These are phyloP conservation scores for Lytechinus pictus DNA, from an alignment of 35 echinoderm and acorn worm genomes.

Conservation along the genomic window DNA sequence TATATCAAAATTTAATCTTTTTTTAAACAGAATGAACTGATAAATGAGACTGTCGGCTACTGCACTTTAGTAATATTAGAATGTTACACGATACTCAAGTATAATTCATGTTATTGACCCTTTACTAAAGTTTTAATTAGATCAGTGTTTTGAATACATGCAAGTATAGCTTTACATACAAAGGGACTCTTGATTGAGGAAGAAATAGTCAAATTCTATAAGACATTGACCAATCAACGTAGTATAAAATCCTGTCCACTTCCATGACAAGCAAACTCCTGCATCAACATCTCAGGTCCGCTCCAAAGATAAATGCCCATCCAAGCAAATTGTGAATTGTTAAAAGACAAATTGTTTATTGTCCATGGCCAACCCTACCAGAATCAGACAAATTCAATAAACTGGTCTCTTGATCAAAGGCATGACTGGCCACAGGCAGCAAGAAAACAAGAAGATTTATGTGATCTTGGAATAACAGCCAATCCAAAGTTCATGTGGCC, in stretches of 20 bases:
- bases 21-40: no score
- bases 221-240: neutral
- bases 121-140: no score
- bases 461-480: constrained; percentile 16
- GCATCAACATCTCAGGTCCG: constrained; percentile 22
- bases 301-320: constrained; percentile 31
- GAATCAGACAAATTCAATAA: constrained; percentile 45
- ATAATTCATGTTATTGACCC: no score
- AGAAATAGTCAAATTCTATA: neutral
- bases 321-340: constrained; percentile 50
- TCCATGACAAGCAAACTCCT: constrained; percentile 26
- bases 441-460: constrained; percentile 45
- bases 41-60: no score
- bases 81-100: no score
- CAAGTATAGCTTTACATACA: neutral
- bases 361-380: constrained; percentile 5
- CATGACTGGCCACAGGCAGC: neutral
- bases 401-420: neutral
- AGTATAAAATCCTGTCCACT: neutral
- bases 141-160: neutral
- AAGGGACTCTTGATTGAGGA: neutral
- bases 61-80: no score
- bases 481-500: constrained; percentile 11
- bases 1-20: no score
- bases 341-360: constrained; percentile 59